A percentile compares a stretch with the other conserved stretches of the same genome.
Evolutionary conservation across 1,140 invertebrate species (phyloP).

Genomic region (Chironomus striatipennis): DNA sequence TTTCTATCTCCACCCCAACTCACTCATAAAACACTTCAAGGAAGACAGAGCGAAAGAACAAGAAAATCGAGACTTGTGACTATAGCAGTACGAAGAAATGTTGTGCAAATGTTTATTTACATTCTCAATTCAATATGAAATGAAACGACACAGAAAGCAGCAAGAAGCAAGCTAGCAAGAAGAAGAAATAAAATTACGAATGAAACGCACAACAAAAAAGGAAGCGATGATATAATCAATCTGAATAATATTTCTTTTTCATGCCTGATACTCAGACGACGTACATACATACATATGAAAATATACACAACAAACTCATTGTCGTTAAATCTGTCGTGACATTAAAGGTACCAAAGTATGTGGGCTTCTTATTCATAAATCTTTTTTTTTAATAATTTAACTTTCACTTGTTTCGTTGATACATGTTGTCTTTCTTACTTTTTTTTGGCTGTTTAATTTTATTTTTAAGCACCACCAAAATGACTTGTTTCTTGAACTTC

Average conservation of each 20-base stretch:
- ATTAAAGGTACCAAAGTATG: slow-evolving; percentile 16
- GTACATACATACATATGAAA: not conserved
- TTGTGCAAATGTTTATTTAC: too few relatives aligned
- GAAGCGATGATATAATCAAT: slow-evolving; percentile 23
- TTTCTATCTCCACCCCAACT: too few relatives aligned
- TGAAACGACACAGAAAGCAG: not conserved
- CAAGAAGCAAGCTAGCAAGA: not conserved
- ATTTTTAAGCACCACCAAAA: not conserved
- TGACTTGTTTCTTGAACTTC: too few relatives aligned
- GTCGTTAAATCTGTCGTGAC: not conserved
- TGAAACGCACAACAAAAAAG: slow-evolving; percentile 3
- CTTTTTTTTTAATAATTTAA: slow-evolving; percentile 21
- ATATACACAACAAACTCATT: not conserved
- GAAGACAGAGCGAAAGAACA: too few relatives aligned
- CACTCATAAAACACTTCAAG: too few relatives aligned
- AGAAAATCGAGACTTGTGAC: too few relatives aligned
- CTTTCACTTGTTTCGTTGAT: slow-evolving; percentile 17
- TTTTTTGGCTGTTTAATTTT: not conserved
- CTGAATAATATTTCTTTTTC: not conserved
- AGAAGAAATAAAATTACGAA: not conserved
- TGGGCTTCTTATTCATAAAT: slow-evolving; percentile 17
- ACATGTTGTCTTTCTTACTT: not conserved
- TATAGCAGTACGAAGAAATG: too few relatives aligned
- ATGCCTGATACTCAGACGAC: not conserved
- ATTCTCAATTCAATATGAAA: too few relatives aligned